Evolutionary conservation across 2,888 invertebrate species (phyloP).

Genomic region (Monochamus alternatus): DNA sequence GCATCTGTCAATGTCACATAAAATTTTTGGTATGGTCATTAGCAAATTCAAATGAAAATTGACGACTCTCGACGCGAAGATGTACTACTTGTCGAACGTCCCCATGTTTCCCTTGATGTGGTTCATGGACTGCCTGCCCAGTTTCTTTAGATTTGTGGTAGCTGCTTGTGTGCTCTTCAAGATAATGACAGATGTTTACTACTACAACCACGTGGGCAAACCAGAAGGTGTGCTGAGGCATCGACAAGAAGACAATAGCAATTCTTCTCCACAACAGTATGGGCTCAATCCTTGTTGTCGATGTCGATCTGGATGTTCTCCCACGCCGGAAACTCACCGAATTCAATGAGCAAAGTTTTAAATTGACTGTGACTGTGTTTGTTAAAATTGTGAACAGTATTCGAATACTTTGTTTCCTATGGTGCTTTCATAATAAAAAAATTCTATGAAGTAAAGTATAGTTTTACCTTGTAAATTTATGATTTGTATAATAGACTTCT

Average conservation of each 20-base stretch:
- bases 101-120: constrained; percentile 32
- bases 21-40: neutral
- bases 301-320: neutral
- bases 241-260: neutral
- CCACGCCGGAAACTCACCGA: neutral
- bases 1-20: neutral
- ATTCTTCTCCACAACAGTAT: neutral
- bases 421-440: neutral
- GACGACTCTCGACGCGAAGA: neutral
- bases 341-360: neutral
- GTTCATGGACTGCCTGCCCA: constrained; percentile 36
- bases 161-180: constrained; percentile 32
- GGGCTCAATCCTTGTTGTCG: neutral
- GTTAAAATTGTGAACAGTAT: too few species aligned
- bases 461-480: too few species aligned
- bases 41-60: neutral
- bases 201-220: constrained; percentile 21
- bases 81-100: constrained; percentile 6
- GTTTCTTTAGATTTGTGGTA: constrained; percentile 28
- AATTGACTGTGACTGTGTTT: too few species aligned
- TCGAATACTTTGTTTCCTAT: too few species aligned
- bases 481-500: too few species aligned
- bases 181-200: constrained; percentile 30
- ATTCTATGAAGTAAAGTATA: too few species aligned
- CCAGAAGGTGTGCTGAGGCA: constrained; percentile 20